These are phyloP conservation scores for Phyllotis vaccarum DNA, from an alignment of 2,797 vertebrate genomes.

Conservation along the genomic window DNA sequence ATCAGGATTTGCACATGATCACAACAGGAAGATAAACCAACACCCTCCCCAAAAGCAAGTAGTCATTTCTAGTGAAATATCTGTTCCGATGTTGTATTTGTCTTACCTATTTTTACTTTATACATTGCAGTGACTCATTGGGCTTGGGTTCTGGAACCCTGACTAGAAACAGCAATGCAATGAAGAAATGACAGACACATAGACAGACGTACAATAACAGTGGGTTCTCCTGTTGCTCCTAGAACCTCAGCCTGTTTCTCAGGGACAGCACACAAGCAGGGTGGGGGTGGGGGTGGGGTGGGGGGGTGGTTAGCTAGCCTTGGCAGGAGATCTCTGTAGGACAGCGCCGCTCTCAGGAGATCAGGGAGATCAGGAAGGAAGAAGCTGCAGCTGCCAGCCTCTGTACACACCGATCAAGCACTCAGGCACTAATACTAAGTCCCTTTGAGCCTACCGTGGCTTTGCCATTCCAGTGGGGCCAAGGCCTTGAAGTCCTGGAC, in stretches of 20 bases:
- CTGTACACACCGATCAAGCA: not conserved
- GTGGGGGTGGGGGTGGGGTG: too few relatives aligned
- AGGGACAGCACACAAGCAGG: not conserved
- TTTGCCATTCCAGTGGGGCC: not conserved
- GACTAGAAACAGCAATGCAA: too few relatives aligned
- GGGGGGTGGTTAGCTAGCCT: too few relatives aligned
- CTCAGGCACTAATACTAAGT: too few relatives aligned
- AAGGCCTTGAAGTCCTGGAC: not conserved
- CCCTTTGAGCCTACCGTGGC: not conserved
- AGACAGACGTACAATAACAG: fast-evolving
- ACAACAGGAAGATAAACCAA: constrained; percentile 58
- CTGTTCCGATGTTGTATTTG: constrained; percentile 36
- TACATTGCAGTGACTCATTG: not conserved
- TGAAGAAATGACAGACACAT: not conserved
- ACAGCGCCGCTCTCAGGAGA: not conserved
- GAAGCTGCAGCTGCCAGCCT: not conserved
- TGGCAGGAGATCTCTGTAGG: not conserved
- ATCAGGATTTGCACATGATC: constrained; percentile 53
- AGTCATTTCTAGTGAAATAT: constrained; percentile 33
- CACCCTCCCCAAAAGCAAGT: not conserved
- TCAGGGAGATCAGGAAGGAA: too few relatives aligned
- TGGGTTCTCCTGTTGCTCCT: too few relatives aligned
- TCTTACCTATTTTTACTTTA: constrained; percentile 45
- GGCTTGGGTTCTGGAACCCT: not conserved
- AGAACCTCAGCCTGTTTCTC: not conserved